Percentiles rank a stretch among this genome's conserved stretches.
Evolutionary conservation across 1,140 invertebrate species (phyloP).

Genomic region (Lepidurus apus): DNA sequence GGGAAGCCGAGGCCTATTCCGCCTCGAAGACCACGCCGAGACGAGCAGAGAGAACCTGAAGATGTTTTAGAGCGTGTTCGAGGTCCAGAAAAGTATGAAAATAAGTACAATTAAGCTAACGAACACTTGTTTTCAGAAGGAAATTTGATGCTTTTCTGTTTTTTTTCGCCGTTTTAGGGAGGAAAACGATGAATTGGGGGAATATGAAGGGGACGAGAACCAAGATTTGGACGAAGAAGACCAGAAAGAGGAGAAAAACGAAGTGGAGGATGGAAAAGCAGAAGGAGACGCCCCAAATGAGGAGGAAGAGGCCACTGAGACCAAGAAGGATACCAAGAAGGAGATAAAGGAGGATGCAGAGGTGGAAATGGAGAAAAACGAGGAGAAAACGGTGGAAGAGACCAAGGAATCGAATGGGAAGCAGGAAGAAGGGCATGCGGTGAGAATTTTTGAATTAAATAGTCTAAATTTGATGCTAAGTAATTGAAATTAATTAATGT

Average conservation of each 20-base stretch:
- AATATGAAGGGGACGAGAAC: constrained; percentile 3
- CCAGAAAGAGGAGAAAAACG: not conserved
- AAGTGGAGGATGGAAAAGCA: not conserved
- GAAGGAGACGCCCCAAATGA: not conserved
- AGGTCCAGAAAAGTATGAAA: too few species aligned
- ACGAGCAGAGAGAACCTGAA: not conserved
- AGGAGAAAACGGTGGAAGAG: not conserved
- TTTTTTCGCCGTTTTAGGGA: not conserved
- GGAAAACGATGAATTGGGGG: not conserved
- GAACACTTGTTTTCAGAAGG: too few species aligned
- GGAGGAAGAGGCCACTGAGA: not conserved
- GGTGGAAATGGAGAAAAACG: not conserved
- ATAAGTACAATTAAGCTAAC: too few species aligned
- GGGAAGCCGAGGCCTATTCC: not conserved
- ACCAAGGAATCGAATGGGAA: not conserved
- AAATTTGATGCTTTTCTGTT: not conserved
- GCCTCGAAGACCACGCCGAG: not conserved
- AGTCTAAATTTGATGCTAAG: too few species aligned
- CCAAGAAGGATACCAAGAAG: not conserved
- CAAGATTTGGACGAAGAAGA: constrained; percentile 19
- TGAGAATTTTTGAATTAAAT: too few species aligned
- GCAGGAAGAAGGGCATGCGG: not conserved
- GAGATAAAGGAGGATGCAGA: not conserved
- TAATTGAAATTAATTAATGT: too few species aligned
- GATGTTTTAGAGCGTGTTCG: not conserved